Evolutionary conservation across 2,113 vertebrate genomes (phyloP).

Genomic region (Myiozetetes cayanensis): DNA sequence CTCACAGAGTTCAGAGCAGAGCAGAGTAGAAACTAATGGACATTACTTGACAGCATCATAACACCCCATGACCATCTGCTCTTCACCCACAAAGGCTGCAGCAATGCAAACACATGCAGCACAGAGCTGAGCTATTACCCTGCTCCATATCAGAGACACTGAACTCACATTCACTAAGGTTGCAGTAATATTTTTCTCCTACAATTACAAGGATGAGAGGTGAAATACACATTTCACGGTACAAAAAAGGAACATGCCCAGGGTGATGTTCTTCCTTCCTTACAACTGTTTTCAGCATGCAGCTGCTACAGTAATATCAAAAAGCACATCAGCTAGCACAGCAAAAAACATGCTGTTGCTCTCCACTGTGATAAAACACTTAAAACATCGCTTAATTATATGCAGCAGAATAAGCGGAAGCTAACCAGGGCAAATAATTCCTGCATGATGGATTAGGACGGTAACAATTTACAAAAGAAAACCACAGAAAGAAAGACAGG

Average conservation of each 20-base stretch:
- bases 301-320: conserved; percentile 41
- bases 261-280: conserved; percentile 15
- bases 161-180: not conserved
- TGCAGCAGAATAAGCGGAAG: not conserved
- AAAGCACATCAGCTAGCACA: conserved; percentile 43
- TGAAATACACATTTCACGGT: not conserved
- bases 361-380: conserved; percentile 24
- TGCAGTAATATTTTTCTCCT: not conserved
- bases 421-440: conserved; percentile 37
- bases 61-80: not conserved
- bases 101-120: not conserved
- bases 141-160: not conserved
- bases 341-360: conserved; percentile 30
- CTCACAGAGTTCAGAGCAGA: not conserved
- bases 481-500: not conserved
- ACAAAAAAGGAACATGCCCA: not conserved
- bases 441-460: not conserved
- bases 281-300: conserved; percentile 42
- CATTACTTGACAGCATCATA: not conserved
- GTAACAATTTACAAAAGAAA: not conserved
- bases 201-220: not conserved
- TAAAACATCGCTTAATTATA: conserved; percentile 38
- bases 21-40: not conserved
- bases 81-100: not conserved
- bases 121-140: not conserved